Percentiles rank a stretch among this genome's conserved stretches.
These are phyloP conservation scores for Argyresthia albistria DNA, from an alignment of 2,888 invertebrate species.

Conservation along the genomic window DNA sequence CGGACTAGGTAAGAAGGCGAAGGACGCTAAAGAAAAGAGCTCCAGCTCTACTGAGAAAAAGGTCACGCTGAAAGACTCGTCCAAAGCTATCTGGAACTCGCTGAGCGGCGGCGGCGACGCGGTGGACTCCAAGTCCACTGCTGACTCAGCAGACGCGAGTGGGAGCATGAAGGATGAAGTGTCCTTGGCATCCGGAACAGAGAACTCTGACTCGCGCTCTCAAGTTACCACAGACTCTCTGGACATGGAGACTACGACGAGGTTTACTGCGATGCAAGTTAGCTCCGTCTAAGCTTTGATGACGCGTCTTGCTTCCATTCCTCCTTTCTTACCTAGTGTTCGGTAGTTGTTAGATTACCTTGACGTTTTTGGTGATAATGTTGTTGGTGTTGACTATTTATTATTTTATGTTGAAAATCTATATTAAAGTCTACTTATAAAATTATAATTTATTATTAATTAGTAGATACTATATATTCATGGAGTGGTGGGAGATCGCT, in stretches of 20 bases:
- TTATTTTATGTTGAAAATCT: no score
- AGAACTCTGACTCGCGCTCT: constrained; percentile 60
- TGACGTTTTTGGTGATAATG: constrained; percentile 11
- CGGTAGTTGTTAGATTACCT: neutral
- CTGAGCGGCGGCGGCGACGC: constrained; percentile 59
- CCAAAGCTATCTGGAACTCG: constrained; percentile 61
- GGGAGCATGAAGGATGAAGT: constrained; percentile 63
- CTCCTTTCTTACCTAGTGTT: no score
- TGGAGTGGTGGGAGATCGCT: no score
- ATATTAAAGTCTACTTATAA: neutral
- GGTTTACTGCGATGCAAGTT: constrained; percentile 73
- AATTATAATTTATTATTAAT: neutral
- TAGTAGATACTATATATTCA: no score
- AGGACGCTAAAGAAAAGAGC: constrained; percentile 63
- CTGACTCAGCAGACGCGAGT: constrained; percentile 49
- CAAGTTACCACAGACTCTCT: constrained; percentile 64
- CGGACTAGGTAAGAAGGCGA: constrained; percentile 76
- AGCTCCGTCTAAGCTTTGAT: constrained; percentile 61
- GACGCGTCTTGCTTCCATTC: neutral
- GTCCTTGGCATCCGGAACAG: constrained; percentile 48
- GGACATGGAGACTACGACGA: constrained; percentile 61
- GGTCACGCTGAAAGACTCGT: constrained; percentile 52
- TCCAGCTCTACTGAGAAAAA: constrained; percentile 47
- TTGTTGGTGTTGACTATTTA: neutral
- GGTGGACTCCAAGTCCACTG: constrained; percentile 42